These are phyloP conservation scores for Diglossa brunneiventris DNA, from an alignment of 2,113 vertebrate genomes.

Conservation along the genomic window DNA sequence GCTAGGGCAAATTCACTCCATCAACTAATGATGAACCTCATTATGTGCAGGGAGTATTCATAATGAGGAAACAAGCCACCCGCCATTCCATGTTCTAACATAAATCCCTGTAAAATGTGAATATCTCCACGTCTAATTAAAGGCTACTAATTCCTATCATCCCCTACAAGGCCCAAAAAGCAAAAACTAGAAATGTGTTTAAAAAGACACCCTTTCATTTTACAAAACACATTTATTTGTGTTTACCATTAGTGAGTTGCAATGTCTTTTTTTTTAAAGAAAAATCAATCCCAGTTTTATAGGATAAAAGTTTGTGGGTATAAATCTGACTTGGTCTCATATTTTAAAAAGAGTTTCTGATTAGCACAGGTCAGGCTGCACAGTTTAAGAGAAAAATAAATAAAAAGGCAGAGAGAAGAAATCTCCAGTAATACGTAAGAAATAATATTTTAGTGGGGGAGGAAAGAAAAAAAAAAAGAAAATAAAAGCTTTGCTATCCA, in stretches of 20 bases:
- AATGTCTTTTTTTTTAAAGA: background rate
- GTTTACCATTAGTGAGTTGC: constrained; percentile 14
- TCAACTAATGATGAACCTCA: constrained; percentile 99
- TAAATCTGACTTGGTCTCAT: background rate
- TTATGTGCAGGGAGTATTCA: constrained; percentile 94
- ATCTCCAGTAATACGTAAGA: background rate
- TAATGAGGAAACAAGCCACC: constrained; percentile 96
- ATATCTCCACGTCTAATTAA: constrained; percentile 99
- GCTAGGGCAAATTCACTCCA: constrained; percentile 95
- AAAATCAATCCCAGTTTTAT: constrained; percentile 11
- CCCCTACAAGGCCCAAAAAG: constrained; percentile 77
- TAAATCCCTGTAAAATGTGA: constrained; percentile 98
- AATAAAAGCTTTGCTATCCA: background rate
- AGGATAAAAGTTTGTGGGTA: constrained; percentile 53
- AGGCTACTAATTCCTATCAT: constrained; percentile 93
- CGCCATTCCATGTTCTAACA: constrained; percentile 89
- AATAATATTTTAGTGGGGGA: background rate
- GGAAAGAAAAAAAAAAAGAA: background rate
- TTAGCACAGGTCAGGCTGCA: background rate
- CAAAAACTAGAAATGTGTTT: constrained; percentile 60
- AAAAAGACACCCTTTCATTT: background rate
- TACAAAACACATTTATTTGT: constrained; percentile 25
- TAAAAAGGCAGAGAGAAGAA: background rate
- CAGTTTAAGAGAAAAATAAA: constrained; percentile 8
- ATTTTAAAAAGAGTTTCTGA: constrained; percentile 40